phyloP scores from a whole-genome alignment of 2,888 invertebrate genomes.

The Crossocerus cetratus region DNA sequence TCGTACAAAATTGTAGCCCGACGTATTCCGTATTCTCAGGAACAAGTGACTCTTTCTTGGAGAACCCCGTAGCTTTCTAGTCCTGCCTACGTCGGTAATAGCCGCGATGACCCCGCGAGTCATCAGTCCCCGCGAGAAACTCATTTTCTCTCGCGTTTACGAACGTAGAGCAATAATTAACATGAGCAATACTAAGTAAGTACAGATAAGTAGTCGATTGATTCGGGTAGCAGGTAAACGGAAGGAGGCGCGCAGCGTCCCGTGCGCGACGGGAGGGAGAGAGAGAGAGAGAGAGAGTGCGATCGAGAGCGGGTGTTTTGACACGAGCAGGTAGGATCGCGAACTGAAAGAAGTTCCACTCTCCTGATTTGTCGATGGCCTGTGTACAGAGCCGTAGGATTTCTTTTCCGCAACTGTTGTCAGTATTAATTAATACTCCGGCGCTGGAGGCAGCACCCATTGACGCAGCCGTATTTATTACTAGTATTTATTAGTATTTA shows the following conservation, averaged over 20 bases:
- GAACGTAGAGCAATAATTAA: conserved; percentile 64
- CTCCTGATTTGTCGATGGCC: conserved; percentile 11
- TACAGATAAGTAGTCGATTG: conserved; percentile 18
- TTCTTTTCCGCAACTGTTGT: conserved; percentile 47
- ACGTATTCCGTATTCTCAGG: no score
- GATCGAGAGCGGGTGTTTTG: no score
- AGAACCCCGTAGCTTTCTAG: background rate
- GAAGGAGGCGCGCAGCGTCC: background rate
- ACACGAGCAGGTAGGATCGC: no score
- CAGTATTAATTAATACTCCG: conserved; percentile 45
- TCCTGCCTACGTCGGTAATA: conserved; percentile 8
- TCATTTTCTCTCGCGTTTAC: conserved; percentile 8
- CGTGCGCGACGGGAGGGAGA: background rate
- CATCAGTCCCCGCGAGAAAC: background rate
- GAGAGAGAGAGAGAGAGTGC: no score
- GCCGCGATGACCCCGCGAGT: background rate
- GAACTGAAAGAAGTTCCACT: no score
- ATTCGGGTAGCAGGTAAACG: background rate
- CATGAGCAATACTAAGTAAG: conserved; percentile 64
- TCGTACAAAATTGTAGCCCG: no score
- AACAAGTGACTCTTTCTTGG: no score
- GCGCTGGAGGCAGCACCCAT: background rate
- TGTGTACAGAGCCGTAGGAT: conserved; percentile 22
- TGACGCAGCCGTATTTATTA: conserved; percentile 20
- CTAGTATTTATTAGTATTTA: conserved; percentile 48